Conservation (phyloP, 2,113 vertebrate species). For the Triplophysa dalaica region DNA sequence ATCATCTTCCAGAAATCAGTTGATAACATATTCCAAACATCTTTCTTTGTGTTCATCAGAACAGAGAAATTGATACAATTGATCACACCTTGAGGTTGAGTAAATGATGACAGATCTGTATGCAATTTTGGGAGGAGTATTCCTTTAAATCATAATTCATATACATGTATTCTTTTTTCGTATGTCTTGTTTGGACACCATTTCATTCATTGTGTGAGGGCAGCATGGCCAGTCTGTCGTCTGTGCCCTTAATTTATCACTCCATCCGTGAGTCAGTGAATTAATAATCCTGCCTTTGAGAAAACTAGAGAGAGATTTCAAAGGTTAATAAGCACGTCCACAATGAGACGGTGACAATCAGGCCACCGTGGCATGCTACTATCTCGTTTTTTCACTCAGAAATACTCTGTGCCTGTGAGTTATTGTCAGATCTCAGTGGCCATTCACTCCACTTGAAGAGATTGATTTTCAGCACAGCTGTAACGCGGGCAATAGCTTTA, state of each 20-base stretch:
- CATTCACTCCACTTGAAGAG: constrained; percentile 45
- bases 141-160: not conserved
- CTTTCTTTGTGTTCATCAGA: too few species aligned
- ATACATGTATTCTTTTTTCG: not conserved
- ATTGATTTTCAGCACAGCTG: constrained; percentile 43
- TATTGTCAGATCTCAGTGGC: constrained; percentile 43
- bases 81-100: too few species aligned
- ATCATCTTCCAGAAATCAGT: too few species aligned
- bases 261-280: not conserved
- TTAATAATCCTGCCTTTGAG: constrained; percentile 33
- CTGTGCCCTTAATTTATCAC: constrained; percentile 14
- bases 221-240: not conserved
- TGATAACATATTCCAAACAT: too few species aligned
- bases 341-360: constrained; percentile 36
- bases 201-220: constrained; percentile 24
- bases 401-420: constrained; percentile 28
- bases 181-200: not conserved
- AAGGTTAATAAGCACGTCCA: constrained; percentile 48
- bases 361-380: not conserved
- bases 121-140: not conserved
- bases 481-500: constrained; percentile 33
- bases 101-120: too few species aligned
- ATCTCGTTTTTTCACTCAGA: not conserved
- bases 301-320: constrained; percentile 19
- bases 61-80: too few species aligned